Conservation (phyloP, 2,113 vertebrate species). For the Uria aalge region DNA sequence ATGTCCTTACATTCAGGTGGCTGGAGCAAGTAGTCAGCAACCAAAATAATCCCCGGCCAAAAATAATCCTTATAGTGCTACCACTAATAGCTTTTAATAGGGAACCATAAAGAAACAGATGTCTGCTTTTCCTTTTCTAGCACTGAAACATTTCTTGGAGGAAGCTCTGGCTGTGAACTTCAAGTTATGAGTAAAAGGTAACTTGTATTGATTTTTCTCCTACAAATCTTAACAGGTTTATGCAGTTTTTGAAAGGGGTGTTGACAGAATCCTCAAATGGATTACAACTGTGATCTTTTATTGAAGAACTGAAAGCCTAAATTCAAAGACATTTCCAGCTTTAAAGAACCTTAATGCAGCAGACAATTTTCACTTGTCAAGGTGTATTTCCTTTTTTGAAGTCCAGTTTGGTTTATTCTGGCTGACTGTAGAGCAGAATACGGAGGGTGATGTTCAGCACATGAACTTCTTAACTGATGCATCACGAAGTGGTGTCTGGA, state of each 20-base stretch:
- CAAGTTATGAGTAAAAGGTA: neutral
- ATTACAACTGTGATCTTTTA: conserved; percentile 41
- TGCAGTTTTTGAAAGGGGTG: neutral
- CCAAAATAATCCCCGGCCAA: neutral
- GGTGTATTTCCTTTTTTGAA: neutral
- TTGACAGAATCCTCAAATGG: conserved; percentile 37
- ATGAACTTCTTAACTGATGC: neutral
- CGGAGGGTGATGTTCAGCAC: neutral
- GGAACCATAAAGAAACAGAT: neutral
- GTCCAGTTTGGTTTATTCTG: neutral
- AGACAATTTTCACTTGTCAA: conserved; percentile 33
- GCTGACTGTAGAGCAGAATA: neutral
- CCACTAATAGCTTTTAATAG: neutral
- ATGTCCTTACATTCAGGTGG: neutral
- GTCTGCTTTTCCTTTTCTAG: neutral
- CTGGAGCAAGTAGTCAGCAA: neutral
- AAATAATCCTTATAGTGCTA: neutral
- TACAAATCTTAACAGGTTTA: neutral
- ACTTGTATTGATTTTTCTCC: conserved; percentile 9
- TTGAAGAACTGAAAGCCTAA: conserved; percentile 4
- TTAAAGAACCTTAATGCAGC: neutral
- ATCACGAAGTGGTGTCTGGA: neutral
- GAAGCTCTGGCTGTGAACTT: neutral
- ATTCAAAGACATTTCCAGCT: conserved; percentile 16
- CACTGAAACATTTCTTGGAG: neutral